Conservation (phyloP, 2,797 vertebrate species). For the Peromyscus eremicus region DNA sequence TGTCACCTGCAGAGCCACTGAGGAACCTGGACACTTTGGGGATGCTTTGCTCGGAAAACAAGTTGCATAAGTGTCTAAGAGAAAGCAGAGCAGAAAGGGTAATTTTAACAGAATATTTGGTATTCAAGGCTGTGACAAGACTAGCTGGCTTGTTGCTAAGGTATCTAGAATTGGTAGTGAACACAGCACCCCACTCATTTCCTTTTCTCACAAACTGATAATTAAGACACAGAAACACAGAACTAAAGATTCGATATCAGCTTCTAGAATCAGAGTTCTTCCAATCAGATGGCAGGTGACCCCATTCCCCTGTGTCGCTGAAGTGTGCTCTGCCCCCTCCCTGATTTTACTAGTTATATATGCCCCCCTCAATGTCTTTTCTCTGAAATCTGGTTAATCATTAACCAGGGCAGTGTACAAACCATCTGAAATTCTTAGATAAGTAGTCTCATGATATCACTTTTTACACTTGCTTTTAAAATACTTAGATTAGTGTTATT, state of each 20-base stretch:
- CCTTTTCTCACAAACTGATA: background rate
- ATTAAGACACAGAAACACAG: background rate
- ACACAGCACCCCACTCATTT: background rate
- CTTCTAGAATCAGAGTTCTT: slow-evolving; percentile 21
- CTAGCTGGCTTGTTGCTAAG: background rate
- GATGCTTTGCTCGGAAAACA: background rate
- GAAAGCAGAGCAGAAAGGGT: background rate
- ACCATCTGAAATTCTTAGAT: slow-evolving; percentile 57
- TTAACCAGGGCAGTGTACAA: slow-evolving; percentile 58
- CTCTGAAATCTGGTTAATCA: slow-evolving; percentile 62
- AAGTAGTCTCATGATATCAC: slow-evolving; percentile 61
- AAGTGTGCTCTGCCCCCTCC: background rate
- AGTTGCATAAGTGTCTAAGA: background rate
- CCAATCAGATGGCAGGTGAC: background rate
- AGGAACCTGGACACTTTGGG: background rate
- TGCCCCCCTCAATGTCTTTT: slow-evolving; percentile 36
- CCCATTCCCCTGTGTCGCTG: background rate
- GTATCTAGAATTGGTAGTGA: background rate
- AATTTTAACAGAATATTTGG: slow-evolving; percentile 10
- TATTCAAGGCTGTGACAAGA: background rate
- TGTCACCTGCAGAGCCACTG: slow-evolving; percentile 13
- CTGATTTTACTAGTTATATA: background rate
- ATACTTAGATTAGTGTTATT: slow-evolving; percentile 37
- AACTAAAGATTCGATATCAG: slow-evolving; percentile 1
- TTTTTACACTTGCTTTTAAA: slow-evolving; percentile 45